Evolutionary conservation across 2,888 invertebrate genomes (phyloP), one percentile per base, ranked within the genome.

Genomic region (Erannis defoliaria): DNA sequence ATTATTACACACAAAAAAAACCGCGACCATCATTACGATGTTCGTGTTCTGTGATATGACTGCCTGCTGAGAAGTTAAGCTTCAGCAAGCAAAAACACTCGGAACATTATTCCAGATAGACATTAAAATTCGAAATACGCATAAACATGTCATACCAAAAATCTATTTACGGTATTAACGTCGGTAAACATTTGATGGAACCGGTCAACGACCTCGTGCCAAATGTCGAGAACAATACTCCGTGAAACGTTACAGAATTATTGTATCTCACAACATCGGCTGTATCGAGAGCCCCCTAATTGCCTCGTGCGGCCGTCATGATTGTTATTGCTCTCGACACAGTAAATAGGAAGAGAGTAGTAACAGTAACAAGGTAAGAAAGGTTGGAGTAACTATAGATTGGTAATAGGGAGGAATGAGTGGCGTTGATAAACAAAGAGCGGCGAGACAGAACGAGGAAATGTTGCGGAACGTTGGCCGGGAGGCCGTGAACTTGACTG

Each of bases 191-290:
- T 83, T 81, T 83, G 82, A 84, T 82, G 82, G 84, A 78, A 70
- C 70, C 77, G 87, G 86, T 88, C 89, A 73, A 77, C 76, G 88
- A 88, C 88, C 90, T 79, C 78, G 77, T 71, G 83, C 85, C 84
- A 84, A 89, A 89, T 87, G 84, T 83, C 82, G 85, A 88, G 85
- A 89, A 90, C 89, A 90, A 89, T 89, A 87, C 85, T 80, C 81
- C 74, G 84, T 84, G 79, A 79, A 81, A 74, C 79, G 78, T 72
- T 80, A 82, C 76, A 77, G 69, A 84, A 83, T 80, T 68, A 71
- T 68, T 67, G 62, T 71, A 68, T 68, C 68, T 67, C 65, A 66
- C 65, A 67, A 63, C 68, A 68, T 71, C 62, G 62, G 66, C 66
- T 57, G 65, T 64, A 67, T 67, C 62, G 71, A 68, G 68, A 67